Evolutionary conservation across 2,113 vertebrate species (phyloP), one percentile per base, ranked within the genome.

Genomic region (Proteles cristata): DNA sequence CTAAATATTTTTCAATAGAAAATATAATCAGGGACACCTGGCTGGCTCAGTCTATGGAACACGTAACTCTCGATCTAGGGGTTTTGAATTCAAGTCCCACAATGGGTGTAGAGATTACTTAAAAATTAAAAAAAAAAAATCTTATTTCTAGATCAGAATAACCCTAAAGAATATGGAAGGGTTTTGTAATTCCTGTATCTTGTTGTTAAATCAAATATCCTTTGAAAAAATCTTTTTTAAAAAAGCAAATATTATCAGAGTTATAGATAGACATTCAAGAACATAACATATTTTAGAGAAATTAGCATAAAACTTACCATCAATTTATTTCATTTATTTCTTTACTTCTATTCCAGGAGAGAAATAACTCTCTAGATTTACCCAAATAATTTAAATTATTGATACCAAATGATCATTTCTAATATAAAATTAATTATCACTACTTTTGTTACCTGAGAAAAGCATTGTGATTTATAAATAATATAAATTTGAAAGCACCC

Each of bases 1-100:
- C 8, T 81, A 53, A 69, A 91, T 74, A 33, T 28, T 94, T 96
- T 93, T 69, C 26, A 69, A 69, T 84, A 83, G 25, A 66, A 90
- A 83, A 25, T 77, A 48, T 77, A 77, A 77, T 31, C 43, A 11
- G 15, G 43, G 43, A 45, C 1, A 8, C 25, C 43, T 28, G 73
- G 73, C 12, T 16, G 43, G 25, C 26, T 48, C 43, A 31, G 74
- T 77, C 74, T 77, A 2, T 39, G 35, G 43, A 48, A 26, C 26
- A 31, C 9, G 4, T 4, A 26, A 77, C 15, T 17, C 43, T 76
- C 16, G 7, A 77, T 31, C 43, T 48, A 43, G 45, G 74, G 14
- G 74, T 77, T 77, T 26, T 77, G 74, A 48, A 43, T 77, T 48
- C 45, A 45, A 77, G 43, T 43, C 4, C 14, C 15, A 77, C 14